A percentile compares a stretch with the other conserved stretches of the same genome.
Conservation (phyloP, 2,888 invertebrate genomes). For the Stegana nigrithorax region DNA sequence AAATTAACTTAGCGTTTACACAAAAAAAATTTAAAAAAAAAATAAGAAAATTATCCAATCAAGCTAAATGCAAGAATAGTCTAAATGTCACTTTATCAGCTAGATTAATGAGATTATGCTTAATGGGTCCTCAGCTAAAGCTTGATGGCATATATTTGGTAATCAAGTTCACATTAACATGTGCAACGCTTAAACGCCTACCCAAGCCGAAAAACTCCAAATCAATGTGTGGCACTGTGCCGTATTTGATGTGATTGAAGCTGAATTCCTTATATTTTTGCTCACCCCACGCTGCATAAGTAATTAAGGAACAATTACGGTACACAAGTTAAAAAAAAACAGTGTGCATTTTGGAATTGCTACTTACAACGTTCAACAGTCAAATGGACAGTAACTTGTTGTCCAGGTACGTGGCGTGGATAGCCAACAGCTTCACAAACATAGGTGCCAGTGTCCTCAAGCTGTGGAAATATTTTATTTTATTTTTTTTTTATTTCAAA, state of each 20-base stretch:
- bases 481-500: not conserved
- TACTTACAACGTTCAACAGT: conserved; percentile 83
- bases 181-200: too few relatives aligned
- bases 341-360: not conserved
- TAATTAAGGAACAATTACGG: not conserved
- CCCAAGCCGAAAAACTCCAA: conserved; percentile 74
- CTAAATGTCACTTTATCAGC: too few relatives aligned
- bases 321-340: not conserved
- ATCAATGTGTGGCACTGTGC: conserved; percentile 72
- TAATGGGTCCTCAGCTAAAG: too few relatives aligned
- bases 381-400: conserved; percentile 77
- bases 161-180: too few relatives aligned
- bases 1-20: not conserved
- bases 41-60: too few relatives aligned
- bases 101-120: too few relatives aligned
- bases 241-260: conserved; percentile 71
- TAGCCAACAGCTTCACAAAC: conserved; percentile 83
- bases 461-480: conserved; percentile 62
- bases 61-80: too few relatives aligned
- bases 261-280: conserved; percentile 57
- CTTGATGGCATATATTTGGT: too few relatives aligned
- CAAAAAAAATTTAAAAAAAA: too few relatives aligned
- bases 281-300: conserved; percentile 66
- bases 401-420: conserved; percentile 73
- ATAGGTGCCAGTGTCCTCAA: conserved; percentile 83